Percentiles rank a stretch among this genome's conserved stretches.
Conservation (phyloP, 2,888 invertebrate genomes). For the Sinhomidia bicolor region DNA sequence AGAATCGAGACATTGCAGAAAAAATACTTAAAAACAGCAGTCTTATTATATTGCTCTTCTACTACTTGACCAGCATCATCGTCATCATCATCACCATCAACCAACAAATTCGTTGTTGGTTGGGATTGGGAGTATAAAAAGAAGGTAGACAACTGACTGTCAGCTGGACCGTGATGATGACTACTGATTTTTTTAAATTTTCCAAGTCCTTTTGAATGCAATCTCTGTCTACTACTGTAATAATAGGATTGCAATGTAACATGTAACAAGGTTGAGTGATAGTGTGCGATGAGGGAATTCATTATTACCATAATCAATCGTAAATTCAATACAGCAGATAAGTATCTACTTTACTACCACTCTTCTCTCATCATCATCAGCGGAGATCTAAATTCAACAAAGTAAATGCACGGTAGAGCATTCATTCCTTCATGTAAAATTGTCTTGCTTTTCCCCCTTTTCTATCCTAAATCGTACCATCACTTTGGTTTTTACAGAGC, state of each 20-base stretch:
- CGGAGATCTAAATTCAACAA: too few species aligned
- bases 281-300: constrained; percentile 7
- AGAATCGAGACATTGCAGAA: background rate
- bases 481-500: background rate
- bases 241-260: constrained; percentile 7
- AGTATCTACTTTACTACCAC: background rate
- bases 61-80: background rate
- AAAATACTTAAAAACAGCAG: background rate
- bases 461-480: background rate
- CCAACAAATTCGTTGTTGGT: too few species aligned
- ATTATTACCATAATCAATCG: constrained; percentile 34
- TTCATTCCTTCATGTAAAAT: background rate
- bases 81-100: background rate
- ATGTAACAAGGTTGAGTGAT: constrained; percentile 5
- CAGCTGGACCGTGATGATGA: background rate
- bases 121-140: background rate
- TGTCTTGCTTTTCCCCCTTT: background rate
- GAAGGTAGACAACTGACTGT: background rate
- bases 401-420: too few species aligned
- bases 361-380: too few species aligned
- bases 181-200: background rate
- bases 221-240: too few species aligned
- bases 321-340: background rate
- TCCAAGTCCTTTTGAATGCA: too few species aligned
- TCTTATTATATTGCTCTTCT: too few species aligned